Evolutionary conservation across 1,140 invertebrate genomes (phyloP), one percentile per base, ranked within the genome.

Genomic region (Luehdorfia chinensis): DNA sequence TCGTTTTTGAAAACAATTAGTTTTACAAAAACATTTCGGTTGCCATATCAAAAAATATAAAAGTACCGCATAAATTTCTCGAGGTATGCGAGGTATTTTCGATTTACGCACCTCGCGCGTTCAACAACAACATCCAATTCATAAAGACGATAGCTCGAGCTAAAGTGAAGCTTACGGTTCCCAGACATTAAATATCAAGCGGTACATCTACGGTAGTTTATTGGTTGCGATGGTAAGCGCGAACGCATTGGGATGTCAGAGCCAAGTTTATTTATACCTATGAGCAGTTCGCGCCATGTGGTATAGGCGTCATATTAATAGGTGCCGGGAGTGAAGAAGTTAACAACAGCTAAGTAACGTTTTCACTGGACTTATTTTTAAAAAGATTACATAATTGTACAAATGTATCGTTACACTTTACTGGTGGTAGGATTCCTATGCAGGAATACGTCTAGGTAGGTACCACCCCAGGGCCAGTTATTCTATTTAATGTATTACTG

Each of bases 151-250:
- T n/a, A n/a, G n/a, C n/a, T n/a, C n/a, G 23, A 37, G 9, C 23
- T 7, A 12, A 14, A 37, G 9, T 34, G 12, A 28, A 23, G 18
- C 18, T 15, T 36, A 13, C 9, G 8, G 39, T 43, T 43, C 39
- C 25, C 39, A 43, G 39, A 25, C 39, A 27, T 43, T 25, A 27
- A 39, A 43, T 43, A 43, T 43, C 15, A 9, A 25, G 9, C 7
- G n/a, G 23, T 15, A 18, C 25, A 43, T 18, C 39, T 39, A 39
- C 13, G 39, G 39, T 30, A 28, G 39, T 25, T 39, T 39, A 37
- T 37, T 21, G 11, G 12, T 28, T 27, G 37, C 23, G 11, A 25
- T 9, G 7, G 25, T 16, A 18, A 18, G 2, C 16, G 12, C 36
- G 19, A 28, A 15, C 23, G 25, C 15, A 43, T 43, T 43, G 25